Evolutionary conservation across 2,113 vertebrate genomes (phyloP).

Genomic region (Vimba vimba): DNA sequence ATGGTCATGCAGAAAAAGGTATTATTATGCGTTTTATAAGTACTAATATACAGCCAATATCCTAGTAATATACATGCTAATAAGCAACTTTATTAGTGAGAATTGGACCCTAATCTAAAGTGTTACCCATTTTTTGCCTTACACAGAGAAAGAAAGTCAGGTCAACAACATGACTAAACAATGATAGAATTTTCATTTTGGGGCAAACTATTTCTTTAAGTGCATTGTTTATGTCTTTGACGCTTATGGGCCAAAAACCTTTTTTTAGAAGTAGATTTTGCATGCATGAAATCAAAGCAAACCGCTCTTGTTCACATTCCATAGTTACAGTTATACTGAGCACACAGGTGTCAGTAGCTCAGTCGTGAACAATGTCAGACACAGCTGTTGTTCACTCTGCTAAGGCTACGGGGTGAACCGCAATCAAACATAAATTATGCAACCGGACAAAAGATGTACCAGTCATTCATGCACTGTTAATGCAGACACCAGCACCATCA

Average conservation of each 20-base stretch:
- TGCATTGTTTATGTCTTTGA: slow-evolving; percentile 10
- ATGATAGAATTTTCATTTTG: too few species aligned
- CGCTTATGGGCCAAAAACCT: slow-evolving; percentile 2
- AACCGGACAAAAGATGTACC: slow-evolving; percentile 27
- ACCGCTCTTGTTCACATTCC: slow-evolving; percentile 47
- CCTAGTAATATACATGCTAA: too few species aligned
- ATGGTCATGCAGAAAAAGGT: too few species aligned
- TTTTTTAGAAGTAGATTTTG: slow-evolving; percentile 43
- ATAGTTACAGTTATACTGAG: slow-evolving; percentile 32
- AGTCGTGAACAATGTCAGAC: slow-evolving; percentile 51
- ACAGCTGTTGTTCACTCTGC: slow-evolving; percentile 53
- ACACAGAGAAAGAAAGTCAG: too few species aligned
- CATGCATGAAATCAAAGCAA: slow-evolving; percentile 54
- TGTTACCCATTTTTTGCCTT: too few species aligned
- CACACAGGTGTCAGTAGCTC: slow-evolving; percentile 47
- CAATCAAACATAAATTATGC: slow-evolving; percentile 51
- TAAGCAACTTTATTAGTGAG: neutral
- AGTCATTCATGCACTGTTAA: slow-evolving; percentile 49
- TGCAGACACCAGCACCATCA: slow-evolving; percentile 30
- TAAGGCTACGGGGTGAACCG: slow-evolving; percentile 29
- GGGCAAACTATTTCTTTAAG: too few species aligned
- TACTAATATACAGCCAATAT: too few species aligned
- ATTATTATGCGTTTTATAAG: too few species aligned
- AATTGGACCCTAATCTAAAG: too few species aligned
- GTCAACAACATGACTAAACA: too few species aligned